Percentiles rank a stretch among this genome's conserved stretches.
These are phyloP conservation scores for Stylophora pistillata DNA, from an alignment of 64 coral and sea anemone species.

Conservation along the genomic window DNA sequence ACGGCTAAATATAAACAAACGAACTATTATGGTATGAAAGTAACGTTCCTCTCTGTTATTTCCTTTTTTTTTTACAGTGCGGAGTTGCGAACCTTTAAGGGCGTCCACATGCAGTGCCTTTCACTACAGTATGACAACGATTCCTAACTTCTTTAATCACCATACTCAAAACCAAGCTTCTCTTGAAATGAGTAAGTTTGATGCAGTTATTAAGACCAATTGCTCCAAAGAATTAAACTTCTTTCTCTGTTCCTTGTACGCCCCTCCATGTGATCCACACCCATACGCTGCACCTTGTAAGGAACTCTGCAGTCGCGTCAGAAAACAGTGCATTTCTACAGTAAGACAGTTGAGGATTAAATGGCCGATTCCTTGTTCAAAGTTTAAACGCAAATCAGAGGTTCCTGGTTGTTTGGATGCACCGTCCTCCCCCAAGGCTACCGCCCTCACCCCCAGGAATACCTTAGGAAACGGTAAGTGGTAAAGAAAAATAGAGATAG, in stretches of 20 bases:
- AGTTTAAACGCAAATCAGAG: constrained; percentile 7
- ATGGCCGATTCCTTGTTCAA: constrained; percentile 39
- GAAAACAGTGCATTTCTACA: constrained; percentile 18
- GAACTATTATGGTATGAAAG: too few relatives aligned
- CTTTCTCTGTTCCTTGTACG: constrained; percentile 60
- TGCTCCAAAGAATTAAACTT: constrained; percentile 34
- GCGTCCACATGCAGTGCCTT: constrained; percentile 23
- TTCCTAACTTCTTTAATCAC: constrained; percentile 58
- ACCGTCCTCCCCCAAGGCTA: neutral
- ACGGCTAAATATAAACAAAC: too few relatives aligned
- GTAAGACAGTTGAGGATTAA: neutral
- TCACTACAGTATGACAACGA: constrained; percentile 11
- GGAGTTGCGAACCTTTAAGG: constrained; percentile 15
- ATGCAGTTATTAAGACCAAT: constrained; percentile 41
- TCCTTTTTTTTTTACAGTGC: neutral
- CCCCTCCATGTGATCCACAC: constrained; percentile 37
- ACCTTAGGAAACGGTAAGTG: neutral
- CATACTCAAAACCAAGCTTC: constrained; percentile 34
- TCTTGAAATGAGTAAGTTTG: neutral
- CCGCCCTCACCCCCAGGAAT: neutral
- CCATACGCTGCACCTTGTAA: constrained; percentile 30
- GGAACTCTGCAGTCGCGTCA: constrained; percentile 35
- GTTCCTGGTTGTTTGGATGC: neutral
- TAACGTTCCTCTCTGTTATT: too few relatives aligned
- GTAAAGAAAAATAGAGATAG: too few relatives aligned